Evolutionary conservation across 2,888 invertebrate genomes (phyloP).

Genomic region (Oscheius sp.): DNA sequence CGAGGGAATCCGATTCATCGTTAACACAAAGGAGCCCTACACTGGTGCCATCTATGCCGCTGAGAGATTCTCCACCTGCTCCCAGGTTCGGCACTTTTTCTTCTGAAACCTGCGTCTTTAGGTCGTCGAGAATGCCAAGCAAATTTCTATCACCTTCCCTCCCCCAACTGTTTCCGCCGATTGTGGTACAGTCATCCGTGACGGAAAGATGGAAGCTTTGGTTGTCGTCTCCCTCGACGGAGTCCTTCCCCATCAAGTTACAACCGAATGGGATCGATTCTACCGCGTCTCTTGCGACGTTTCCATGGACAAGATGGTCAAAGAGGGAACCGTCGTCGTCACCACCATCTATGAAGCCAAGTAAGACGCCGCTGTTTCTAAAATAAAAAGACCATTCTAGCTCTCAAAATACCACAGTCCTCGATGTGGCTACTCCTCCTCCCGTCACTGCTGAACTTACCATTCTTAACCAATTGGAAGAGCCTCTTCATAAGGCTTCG

Average conservation of each 20-base stretch:
- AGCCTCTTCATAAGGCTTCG: conserved; percentile 69
- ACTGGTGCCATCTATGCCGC: conserved; percentile 74
- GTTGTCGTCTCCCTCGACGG: conserved; percentile 74
- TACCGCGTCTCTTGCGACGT: conserved; percentile 73
- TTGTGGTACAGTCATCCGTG: conserved; percentile 72
- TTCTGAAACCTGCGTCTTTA: no score
- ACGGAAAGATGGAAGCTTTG: conserved; percentile 73
- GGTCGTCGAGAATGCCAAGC: conserved; percentile 73
- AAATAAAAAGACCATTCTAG: conserved; percentile 23
- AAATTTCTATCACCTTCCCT: conserved; percentile 73
- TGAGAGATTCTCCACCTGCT: conserved; percentile 73
- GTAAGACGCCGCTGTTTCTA: conserved; percentile 39
- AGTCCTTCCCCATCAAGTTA: conserved; percentile 73
- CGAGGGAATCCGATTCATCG: conserved; percentile 73
- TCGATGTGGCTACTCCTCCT: conserved; percentile 72
- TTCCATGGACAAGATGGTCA: conserved; percentile 72
- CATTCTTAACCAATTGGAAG: conserved; percentile 70
- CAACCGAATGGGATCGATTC: conserved; percentile 74
- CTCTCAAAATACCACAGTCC: conserved; percentile 66
- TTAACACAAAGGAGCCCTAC: conserved; percentile 74
- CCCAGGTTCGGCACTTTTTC: conserved; percentile 45
- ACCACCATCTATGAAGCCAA: conserved; percentile 73
- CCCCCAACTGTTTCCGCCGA: conserved; percentile 73
- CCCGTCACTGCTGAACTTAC: conserved; percentile 72
- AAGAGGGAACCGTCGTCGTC: conserved; percentile 73